Evolutionary conservation across 2,888 invertebrate genomes (phyloP), one percentile per base, ranked within the genome.

Genomic region (Unio pictorum): DNA sequence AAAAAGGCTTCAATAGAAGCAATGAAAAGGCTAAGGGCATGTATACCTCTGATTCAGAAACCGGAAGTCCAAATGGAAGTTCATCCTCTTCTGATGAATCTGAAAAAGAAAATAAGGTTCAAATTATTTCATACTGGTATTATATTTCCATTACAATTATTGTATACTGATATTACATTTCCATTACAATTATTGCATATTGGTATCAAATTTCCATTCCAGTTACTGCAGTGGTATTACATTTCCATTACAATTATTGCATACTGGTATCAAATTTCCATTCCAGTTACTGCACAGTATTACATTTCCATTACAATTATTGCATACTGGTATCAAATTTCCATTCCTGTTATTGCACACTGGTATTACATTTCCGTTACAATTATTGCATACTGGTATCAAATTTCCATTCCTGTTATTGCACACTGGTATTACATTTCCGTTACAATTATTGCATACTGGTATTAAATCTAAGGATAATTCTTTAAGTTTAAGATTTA

Each of bases 41-140:
- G 28, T 73, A 69, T 73, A 86, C 86, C 77, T 85, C 86, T 18
- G 85, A 83, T 64, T 85, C 85, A 61, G 84, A 83, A 45, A 76
- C 79, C 59, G 78, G 80, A 28, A 80, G 79, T 62, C 81, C 74
- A 55, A 84, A 75, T 28, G 81, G 82, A 20, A 82, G 76, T 55
- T 81, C 78, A 17, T 76, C 79, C 66, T 83, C 81, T 68, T 84
- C 82, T 20, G 83, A 86, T 5, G 86, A 86, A 56, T 87, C 87
- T 84, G 73, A 34, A 81, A 82, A 18, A 65, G 18, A 59, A 71
- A 72, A 63, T 18, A 20, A 64, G 26, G 54, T 17, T 6, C 23
- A 55, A 59, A 55, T 55, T 34, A 23, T 34, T 54, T 57, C 30
- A 23, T n/a, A 34, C 34, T 7, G 34, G 34, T 7, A 34, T 34